Evolutionary conservation across 53 echinoderm and acorn worm genomes (phyloP), one percentile per base, ranked within the genome.

Genomic region (Actinopyga echinites): DNA sequence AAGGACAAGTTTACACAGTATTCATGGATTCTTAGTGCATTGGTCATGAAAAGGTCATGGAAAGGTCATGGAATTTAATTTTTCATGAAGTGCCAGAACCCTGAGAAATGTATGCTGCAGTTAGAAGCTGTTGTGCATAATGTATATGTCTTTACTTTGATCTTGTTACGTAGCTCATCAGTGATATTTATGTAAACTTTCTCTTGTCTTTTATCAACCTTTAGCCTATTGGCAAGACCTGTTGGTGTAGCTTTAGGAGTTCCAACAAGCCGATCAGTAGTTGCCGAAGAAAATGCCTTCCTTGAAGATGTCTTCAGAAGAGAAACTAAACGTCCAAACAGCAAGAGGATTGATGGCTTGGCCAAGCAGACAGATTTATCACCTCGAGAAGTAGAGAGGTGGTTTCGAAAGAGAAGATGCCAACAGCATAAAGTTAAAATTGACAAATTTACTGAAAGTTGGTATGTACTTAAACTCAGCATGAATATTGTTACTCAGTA

Each of bases 311-410:
- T 86, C 12, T 94, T 87, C 86, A 86, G 65, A 69, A 83, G 90
- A 1, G 92, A 92, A 64, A 85, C 94, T 13, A 84, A 83, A 53
- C 57, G 74, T 60, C 94, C 99, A 6, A 87, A 88, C 34, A 65
- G 67, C 21, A 94, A 90, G 59, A 82, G 90, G 23, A 73, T 99
- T 6, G 86, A 92, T 23, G 93, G 99, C 23, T 80, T 93, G 29
- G 85, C 90, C 64, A 94, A 99, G 85, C 97, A 97, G 60, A 79
- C 92, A 26, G 99, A 92, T 74, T 92, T 92, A 92, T 94, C 91
- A 17, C 83, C 81, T 8, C 68, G 94, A 20, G 88, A 56, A 33
- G 91, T 94, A 25, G 91, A 95, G 57, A 81, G 94, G 55, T 99
- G 99, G 99, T 95, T 99, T 62, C 75, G 92, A 56, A 30, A 89